Conservation (phyloP, 2,113 vertebrate genomes). For the Esox niger region DNA sequence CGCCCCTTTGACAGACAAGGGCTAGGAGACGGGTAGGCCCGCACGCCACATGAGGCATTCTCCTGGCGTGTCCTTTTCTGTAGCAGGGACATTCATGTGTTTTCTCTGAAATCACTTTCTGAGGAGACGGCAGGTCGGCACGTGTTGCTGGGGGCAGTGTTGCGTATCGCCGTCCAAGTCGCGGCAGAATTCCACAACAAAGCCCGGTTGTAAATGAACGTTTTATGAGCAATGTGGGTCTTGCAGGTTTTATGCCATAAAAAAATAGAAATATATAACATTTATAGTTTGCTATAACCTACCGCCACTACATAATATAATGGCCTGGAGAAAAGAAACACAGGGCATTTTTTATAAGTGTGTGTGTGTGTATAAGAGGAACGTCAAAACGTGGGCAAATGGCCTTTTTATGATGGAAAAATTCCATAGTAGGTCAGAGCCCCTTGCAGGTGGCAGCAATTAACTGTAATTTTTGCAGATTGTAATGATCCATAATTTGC, state of each 20-base stretch:
- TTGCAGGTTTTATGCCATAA: slow-evolving; percentile 30
- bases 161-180: slow-evolving; percentile 38
- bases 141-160: slow-evolving; percentile 14
- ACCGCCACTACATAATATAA: slow-evolving; percentile 52
- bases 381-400: slow-evolving; percentile 53
- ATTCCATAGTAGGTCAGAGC: slow-evolving; percentile 77
- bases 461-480: slow-evolving; percentile 81
- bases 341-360: slow-evolving; percentile 55
- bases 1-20: slow-evolving; percentile 37
- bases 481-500: slow-evolving; percentile 78
- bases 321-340: slow-evolving; percentile 4
- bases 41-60: slow-evolving; percentile 15
- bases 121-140: slow-evolving; percentile 22
- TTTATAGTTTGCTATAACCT: slow-evolving; percentile 23
- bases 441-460: slow-evolving; percentile 84
- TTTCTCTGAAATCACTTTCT: slow-evolving; percentile 38
- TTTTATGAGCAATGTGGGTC: slow-evolving; percentile 44
- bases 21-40: slow-evolving; percentile 21
- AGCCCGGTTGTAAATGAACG: slow-evolving; percentile 24
- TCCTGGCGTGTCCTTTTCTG: slow-evolving; percentile 43
- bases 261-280: slow-evolving; percentile 42
- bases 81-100: slow-evolving; percentile 29
- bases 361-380: slow-evolving; percentile 48
- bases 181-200: slow-evolving; percentile 31
- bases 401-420: slow-evolving; percentile 78